Evolutionary conservation across 2,888 invertebrate species (phyloP), one percentile per base, ranked within the genome.

Genomic region (Brachyopa scutellaris): DNA sequence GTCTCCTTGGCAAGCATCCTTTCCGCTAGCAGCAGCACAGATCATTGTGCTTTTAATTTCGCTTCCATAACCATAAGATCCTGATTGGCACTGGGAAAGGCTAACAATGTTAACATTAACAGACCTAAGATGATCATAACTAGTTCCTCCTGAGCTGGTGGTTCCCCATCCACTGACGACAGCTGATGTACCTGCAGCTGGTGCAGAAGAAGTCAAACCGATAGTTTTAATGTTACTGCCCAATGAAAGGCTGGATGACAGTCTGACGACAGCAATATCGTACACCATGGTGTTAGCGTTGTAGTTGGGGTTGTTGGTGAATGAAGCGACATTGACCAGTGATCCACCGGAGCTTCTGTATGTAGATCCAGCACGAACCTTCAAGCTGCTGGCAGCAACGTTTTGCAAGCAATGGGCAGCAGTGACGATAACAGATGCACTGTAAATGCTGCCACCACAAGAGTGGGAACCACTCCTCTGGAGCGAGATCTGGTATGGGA

Each of bases 351-450:
- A 78, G 57, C 85, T 87, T 82, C 88, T 90, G 49, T 89, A 90
- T 0, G 91, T 90, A 2, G 92, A 92, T 0, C 93, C 93, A 1
- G 91, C 93, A 1, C 93, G 91, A 1, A 93, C 86, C 66, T 84
- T 86, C 47, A 88, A 47, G 6, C 2, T 0, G 2, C 85, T 85
- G 2, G 85, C 69, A 2, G 86, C 80, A 7, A 85, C 85, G 9
- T 69, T 47, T 42, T 91, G 86, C 53, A 89, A 89, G 84, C 93
- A 94, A 85, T 94, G 93, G 2, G 93, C 93, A n/a, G 93, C 93
- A 0, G 93, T 93, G 0, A 93, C 76, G 2, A 92, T 90, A 6
- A 87, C 85, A 23, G 91, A 91, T 38, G 90, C 87, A 13, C 86
- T 87, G 45, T 91, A 91, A 4, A 94, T 88, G 5, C 92, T 88